These are phyloP conservation scores for Drosophila bocki DNA, from an alignment of 1,140 invertebrate species.

Conservation along the genomic window DNA sequence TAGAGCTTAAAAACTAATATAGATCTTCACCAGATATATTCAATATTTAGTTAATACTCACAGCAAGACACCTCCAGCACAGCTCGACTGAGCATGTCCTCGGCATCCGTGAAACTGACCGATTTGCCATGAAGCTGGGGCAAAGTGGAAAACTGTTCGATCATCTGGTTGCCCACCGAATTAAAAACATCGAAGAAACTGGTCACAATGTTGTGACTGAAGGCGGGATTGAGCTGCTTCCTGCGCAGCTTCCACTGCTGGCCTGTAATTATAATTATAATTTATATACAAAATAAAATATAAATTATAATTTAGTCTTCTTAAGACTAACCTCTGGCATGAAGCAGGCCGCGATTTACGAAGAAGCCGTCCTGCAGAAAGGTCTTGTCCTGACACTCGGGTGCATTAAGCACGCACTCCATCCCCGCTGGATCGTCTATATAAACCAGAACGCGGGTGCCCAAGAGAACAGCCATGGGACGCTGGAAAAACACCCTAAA, in stretches of 20 bases:
- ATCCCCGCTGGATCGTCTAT: constrained; percentile 77
- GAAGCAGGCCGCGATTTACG: constrained; percentile 65
- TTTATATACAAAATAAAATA: not conserved
- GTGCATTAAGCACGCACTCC: constrained; percentile 73
- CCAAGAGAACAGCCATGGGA: constrained; percentile 68
- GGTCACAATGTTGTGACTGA: constrained; percentile 73
- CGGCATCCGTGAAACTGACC: constrained; percentile 68
- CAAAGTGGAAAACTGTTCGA: constrained; percentile 56
- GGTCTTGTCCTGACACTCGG: constrained; percentile 77
- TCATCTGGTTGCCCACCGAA: constrained; percentile 70
- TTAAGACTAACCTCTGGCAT: constrained; percentile 59
- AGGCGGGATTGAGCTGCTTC: constrained; percentile 79
- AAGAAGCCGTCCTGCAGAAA: constrained; percentile 83
- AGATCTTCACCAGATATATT: not conserved
- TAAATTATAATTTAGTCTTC: not conserved
- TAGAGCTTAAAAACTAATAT: not conserved
- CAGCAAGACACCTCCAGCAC: constrained; percentile 79
- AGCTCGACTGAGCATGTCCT: constrained; percentile 76
- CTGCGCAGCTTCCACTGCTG: constrained; percentile 77
- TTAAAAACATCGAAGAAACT: constrained; percentile 80
- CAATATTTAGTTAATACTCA: constrained; percentile 45
- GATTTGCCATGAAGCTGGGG: constrained; percentile 47
- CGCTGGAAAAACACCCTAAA: constrained; percentile 59
- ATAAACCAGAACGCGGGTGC: constrained; percentile 70
- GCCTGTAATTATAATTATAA: constrained; percentile 27